Conservation (phyloP, 2,888 invertebrate species). For the Tetranychus piercei region DNA sequence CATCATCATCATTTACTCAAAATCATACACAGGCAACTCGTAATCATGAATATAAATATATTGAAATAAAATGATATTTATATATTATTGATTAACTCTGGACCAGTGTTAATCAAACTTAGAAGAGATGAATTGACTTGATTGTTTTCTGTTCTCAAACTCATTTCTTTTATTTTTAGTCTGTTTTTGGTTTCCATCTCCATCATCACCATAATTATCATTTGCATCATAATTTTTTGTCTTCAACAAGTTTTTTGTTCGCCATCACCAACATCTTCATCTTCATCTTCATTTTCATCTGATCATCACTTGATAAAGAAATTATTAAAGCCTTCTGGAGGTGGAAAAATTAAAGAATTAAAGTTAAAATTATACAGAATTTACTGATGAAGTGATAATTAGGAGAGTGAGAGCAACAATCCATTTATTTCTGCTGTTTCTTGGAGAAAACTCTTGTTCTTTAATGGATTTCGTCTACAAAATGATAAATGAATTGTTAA, state of each 20-base stretch:
- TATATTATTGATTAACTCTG: too few species aligned
- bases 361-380: too few species aligned
- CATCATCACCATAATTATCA: neutral
- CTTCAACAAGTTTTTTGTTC: neutral
- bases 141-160: neutral
- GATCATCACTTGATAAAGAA: neutral
- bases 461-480: neutral
- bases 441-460: neutral
- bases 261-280: neutral
- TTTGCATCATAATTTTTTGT: neutral
- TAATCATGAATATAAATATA: too few species aligned
- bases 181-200: neutral
- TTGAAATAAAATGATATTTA: too few species aligned
- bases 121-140: too few species aligned
- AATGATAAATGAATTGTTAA: neutral
- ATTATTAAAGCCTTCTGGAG: too few species aligned
- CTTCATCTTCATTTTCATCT: neutral
- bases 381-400: too few species aligned
- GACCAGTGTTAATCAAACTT: too few species aligned
- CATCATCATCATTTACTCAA: neutral
- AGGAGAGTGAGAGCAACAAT: neutral
- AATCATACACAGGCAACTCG: neutral
- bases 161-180: neutral
- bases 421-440: conserved; percentile 6
- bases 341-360: too few species aligned